Percentiles rank a stretch among this genome's conserved stretches.
Evolutionary conservation across 2,888 invertebrate genomes (phyloP).

Genomic region (Choristoneura rosaceana): DNA sequence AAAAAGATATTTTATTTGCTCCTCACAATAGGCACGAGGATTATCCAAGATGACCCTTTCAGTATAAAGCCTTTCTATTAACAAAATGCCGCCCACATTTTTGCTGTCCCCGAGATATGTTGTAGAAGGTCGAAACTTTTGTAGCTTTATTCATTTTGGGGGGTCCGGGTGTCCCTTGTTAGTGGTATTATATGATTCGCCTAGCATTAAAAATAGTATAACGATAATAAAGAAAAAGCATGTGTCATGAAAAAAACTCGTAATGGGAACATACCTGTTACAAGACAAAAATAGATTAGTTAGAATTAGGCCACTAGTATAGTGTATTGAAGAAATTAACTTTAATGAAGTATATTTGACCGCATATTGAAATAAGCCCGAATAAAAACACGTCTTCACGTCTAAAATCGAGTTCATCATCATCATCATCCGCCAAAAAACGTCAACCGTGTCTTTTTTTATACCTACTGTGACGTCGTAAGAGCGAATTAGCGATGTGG

Average conservation of each 20-base stretch:
- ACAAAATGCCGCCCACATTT: slow-evolving; percentile 9
- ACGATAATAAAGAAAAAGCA: neutral
- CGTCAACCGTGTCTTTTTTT: too few relatives aligned
- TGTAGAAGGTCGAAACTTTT: slow-evolving; percentile 1
- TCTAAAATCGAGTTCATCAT: too few relatives aligned
- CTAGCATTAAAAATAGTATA: neutral
- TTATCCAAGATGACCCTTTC: slow-evolving; percentile 6
- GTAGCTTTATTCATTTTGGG: slow-evolving; percentile 1
- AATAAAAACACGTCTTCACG: too few relatives aligned
- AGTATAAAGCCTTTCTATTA: slow-evolving; percentile 7
- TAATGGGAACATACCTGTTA: too few relatives aligned
- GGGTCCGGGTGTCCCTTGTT: neutral
- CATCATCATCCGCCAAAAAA: too few relatives aligned
- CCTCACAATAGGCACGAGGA: neutral
- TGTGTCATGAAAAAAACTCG: neutral
- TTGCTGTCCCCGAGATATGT: slow-evolving; percentile 1
- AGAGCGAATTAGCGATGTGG: too few relatives aligned
- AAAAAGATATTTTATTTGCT: slow-evolving; percentile 3
- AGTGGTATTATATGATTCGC: neutral
- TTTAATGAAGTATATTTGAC: too few relatives aligned
- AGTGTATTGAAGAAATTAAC: too few relatives aligned
- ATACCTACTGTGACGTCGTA: too few relatives aligned
- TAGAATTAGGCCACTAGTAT: too few relatives aligned
- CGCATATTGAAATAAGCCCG: too few relatives aligned
- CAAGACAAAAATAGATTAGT: too few relatives aligned